Evolutionary conservation across 2,113 vertebrate genomes (phyloP).

Genomic region (Rhynchopsitta pachyrhyncha): DNA sequence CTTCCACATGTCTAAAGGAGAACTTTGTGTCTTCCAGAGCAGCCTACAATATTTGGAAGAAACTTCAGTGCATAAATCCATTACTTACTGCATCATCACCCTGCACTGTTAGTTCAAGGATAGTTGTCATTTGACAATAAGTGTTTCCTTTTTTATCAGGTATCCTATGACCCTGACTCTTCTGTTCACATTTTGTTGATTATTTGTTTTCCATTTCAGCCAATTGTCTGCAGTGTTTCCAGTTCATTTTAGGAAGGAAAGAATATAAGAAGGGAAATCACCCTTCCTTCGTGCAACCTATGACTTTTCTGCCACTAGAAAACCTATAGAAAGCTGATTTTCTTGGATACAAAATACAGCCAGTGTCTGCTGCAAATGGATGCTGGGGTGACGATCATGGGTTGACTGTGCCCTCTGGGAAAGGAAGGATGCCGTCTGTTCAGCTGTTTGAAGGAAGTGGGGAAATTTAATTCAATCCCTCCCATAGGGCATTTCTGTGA

Average conservation of each 20-base stretch:
- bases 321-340: neutral
- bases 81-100: neutral
- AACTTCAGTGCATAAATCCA: neutral
- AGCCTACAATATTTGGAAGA: neutral
- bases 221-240: neutral
- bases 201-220: neutral
- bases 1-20: neutral
- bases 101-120: neutral
- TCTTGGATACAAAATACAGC: neutral
- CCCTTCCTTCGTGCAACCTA: neutral
- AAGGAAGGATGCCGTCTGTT: neutral
- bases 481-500: neutral
- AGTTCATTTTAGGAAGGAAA: neutral
- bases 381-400: neutral
- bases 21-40: neutral
- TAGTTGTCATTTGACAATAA: neutral
- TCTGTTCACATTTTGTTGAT: neutral
- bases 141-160: neutral
- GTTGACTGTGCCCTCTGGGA: neutral
- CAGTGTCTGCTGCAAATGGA: neutral
- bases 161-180: neutral
- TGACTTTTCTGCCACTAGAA: neutral
- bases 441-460: neutral
- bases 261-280: neutral
- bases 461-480: neutral